These are phyloP conservation scores for Ochropacha duplaris DNA, from an alignment of 2,888 invertebrate species.

Conservation along the genomic window DNA sequence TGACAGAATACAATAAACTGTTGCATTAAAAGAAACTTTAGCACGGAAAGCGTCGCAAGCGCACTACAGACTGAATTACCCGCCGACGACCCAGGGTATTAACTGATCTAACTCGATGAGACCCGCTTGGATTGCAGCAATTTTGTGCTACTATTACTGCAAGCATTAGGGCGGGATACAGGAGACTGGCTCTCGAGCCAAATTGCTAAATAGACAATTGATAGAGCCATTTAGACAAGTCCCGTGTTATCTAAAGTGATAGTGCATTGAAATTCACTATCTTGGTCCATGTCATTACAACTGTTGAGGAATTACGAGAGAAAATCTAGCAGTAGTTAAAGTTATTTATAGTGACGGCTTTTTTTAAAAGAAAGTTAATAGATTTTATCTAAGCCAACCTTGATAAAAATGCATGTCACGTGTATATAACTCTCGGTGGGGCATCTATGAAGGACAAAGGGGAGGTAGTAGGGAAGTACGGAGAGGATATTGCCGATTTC, in stretches of 20 bases:
- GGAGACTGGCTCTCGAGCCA: slow-evolving; percentile 67
- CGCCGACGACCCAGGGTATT: slow-evolving; percentile 48
- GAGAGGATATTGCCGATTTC: slow-evolving; percentile 69
- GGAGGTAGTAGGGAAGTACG: slow-evolving; percentile 43
- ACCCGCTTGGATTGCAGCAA: slow-evolving; percentile 70
- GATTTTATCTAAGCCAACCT: not conserved
- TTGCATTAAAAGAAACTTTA: slow-evolving; percentile 11
- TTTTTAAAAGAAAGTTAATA: not conserved
- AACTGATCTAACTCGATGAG: slow-evolving; percentile 69
- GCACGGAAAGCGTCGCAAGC: slow-evolving; percentile 46
- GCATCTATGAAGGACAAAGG: slow-evolving; percentile 46
- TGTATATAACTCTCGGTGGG: not conserved
- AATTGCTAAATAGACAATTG: slow-evolving; percentile 65
- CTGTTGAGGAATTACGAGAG: not conserved
- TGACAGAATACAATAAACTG: slow-evolving; percentile 6
- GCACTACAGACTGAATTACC: slow-evolving; percentile 46
- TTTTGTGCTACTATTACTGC: slow-evolving; percentile 68
- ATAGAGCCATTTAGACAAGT: slow-evolving; percentile 34
- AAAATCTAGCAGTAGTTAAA: not conserved
- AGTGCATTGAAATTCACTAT: not conserved
- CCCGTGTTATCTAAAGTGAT: slow-evolving; percentile 3
- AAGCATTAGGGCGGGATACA: slow-evolving; percentile 64
- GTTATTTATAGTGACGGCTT: too few species aligned
- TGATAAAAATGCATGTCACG: not conserved
- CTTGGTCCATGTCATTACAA: not conserved